Conservation (phyloP, 1,140 invertebrate genomes). For the Orchestia grillus region DNA sequence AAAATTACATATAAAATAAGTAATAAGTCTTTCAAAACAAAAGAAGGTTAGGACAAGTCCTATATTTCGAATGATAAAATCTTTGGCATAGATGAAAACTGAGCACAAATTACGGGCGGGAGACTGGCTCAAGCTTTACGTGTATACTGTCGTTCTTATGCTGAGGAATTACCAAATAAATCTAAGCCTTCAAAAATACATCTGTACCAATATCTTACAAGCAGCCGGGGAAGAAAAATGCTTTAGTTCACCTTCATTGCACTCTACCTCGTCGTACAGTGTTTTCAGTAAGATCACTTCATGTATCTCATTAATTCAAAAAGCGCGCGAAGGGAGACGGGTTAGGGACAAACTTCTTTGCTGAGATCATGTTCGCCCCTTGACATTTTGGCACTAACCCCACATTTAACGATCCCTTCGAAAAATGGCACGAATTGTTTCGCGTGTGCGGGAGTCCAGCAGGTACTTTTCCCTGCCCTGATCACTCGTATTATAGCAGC, state of each 20-base stretch:
- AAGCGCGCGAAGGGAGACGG: neutral
- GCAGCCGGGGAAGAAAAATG: neutral
- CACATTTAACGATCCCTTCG: neutral
- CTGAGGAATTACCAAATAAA: neutral
- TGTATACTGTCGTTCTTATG: neutral
- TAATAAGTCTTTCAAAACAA: neutral
- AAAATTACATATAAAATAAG: neutral
- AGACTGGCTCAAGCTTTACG: neutral
- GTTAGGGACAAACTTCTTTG: neutral
- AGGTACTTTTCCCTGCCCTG: neutral
- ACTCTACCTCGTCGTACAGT: neutral
- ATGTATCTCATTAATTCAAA: neutral
- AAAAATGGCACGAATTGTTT: slow-evolving; percentile 2
- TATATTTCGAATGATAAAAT: neutral
- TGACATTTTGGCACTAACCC: neutral
- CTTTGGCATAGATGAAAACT: neutral
- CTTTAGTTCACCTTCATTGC: neutral
- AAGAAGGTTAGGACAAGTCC: neutral
- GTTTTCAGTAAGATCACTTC: neutral
- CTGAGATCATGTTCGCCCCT: neutral
- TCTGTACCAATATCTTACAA: neutral
- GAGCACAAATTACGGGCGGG: neutral
- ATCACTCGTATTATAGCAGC: neutral
- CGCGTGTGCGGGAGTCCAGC: neutral
- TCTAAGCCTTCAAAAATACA: neutral